Percentiles rank a stretch among this genome's conserved stretches.
These are phyloP conservation scores for Spinus pinus DNA, from an alignment of 2,797 vertebrate species.

Conservation along the genomic window DNA sequence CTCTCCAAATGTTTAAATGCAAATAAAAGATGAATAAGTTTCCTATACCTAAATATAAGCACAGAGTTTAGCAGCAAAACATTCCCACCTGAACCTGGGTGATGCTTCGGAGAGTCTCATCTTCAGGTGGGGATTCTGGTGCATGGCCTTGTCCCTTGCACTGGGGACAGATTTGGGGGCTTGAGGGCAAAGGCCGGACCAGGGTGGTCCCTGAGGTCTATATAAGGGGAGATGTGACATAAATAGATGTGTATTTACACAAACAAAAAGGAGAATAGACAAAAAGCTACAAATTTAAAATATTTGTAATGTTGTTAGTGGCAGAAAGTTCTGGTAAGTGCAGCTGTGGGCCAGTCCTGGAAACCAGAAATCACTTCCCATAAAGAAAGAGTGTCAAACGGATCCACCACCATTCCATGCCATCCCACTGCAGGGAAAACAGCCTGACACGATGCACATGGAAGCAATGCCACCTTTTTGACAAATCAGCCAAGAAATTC, in stretches of 20 bases:
- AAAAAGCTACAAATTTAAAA: background rate
- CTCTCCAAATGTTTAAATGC: constrained; percentile 3
- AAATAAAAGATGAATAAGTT: background rate
- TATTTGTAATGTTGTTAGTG: background rate
- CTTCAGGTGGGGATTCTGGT: background rate
- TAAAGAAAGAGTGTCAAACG: background rate
- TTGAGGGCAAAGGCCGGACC: background rate
- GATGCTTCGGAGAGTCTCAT: background rate
- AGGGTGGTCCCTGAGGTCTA: background rate
- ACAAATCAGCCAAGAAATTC: background rate
- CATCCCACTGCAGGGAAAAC: background rate
- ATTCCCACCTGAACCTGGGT: background rate
- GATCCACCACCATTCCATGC: accelerated
- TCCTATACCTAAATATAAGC: background rate
- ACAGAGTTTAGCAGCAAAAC: background rate
- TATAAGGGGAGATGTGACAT: background rate
- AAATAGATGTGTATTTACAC: background rate
- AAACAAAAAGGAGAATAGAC: background rate
- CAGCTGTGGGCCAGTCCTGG: background rate
- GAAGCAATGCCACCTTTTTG: background rate
- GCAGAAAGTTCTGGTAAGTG: background rate
- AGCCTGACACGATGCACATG: accelerated
- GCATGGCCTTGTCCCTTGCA: background rate
- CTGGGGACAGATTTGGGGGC: background rate
- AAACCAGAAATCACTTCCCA: background rate